A percentile compares a stretch with the other conserved stretches of the same genome.
These are phyloP conservation scores for Phymatocera aterrima DNA, from an alignment of 2,888 invertebrate species.

Conservation along the genomic window DNA sequence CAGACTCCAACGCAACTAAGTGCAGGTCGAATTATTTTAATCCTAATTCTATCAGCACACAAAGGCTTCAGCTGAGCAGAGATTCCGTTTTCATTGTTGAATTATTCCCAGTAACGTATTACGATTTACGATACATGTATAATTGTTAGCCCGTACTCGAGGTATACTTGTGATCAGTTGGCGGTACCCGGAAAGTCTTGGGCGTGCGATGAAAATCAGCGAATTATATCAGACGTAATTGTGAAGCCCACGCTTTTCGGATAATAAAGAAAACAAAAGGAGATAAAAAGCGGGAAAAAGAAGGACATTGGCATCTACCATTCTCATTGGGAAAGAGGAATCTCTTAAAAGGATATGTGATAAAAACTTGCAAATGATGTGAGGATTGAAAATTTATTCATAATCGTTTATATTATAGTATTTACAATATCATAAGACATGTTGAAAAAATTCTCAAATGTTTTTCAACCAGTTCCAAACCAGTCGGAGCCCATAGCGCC, in stretches of 20 bases:
- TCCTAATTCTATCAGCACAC: conserved; percentile 6
- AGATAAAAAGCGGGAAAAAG: not conserved
- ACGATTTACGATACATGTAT: no score
- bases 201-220: not conserved
- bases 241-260: not conserved
- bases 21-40: conserved; percentile 28
- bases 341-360: no score
- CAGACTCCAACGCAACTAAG: conserved; percentile 3
- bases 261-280: no score
- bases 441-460: not conserved
- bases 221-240: not conserved
- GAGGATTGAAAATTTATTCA: conserved; percentile 13
- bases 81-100: not conserved
- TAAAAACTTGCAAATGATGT: no score
- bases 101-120: no score
- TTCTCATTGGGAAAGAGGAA: no score
- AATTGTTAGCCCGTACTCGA: no score
- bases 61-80: not conserved
- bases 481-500: conserved; percentile 90
- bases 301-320: not conserved
- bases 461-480: conserved; percentile 78
- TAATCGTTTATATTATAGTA: conserved; percentile 7
- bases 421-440: not conserved
- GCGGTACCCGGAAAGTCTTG: not conserved
- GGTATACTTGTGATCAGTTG: not conserved